Conservation (phyloP, 92 coral and sea anemone species). For the Paramuricea clavata region DNA sequence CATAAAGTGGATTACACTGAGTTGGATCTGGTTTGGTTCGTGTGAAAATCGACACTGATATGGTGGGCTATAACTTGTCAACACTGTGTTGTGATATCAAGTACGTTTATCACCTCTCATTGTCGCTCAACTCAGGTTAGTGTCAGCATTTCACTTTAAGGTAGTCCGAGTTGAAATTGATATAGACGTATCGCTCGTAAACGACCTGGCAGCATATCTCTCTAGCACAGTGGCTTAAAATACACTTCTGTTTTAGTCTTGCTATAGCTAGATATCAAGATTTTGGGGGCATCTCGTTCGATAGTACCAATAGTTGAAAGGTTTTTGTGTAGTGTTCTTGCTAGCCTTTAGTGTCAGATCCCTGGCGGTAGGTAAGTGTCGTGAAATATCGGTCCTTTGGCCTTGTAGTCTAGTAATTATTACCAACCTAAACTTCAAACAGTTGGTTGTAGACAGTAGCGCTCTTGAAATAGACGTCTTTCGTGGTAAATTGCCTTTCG, state of each 20-base stretch:
- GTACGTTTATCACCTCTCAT: slow-evolving; percentile 33
- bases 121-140: neutral
- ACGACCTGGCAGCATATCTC: too few relatives aligned
- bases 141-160: neutral
- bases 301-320: too few relatives aligned
- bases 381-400: neutral
- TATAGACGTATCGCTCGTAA: too few relatives aligned
- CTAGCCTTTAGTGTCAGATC: too few relatives aligned
- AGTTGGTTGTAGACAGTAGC: neutral
- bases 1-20: neutral
- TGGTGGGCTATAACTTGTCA: slow-evolving; percentile 37
- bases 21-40: neutral
- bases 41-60: neutral
- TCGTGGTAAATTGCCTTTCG: too few relatives aligned
- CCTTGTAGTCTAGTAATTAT: neutral
- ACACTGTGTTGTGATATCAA: slow-evolving; percentile 16
- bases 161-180: too few relatives aligned
- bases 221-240: too few relatives aligned
- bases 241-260: too few relatives aligned
- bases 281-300: too few relatives aligned
- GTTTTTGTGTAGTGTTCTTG: too few relatives aligned
- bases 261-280: too few relatives aligned
- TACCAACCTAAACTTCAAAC: neutral
- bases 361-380: too few relatives aligned
- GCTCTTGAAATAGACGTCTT: neutral